These are phyloP conservation scores for Panzeria rudis DNA, from an alignment of 2,888 invertebrate species.

Conservation along the genomic window DNA sequence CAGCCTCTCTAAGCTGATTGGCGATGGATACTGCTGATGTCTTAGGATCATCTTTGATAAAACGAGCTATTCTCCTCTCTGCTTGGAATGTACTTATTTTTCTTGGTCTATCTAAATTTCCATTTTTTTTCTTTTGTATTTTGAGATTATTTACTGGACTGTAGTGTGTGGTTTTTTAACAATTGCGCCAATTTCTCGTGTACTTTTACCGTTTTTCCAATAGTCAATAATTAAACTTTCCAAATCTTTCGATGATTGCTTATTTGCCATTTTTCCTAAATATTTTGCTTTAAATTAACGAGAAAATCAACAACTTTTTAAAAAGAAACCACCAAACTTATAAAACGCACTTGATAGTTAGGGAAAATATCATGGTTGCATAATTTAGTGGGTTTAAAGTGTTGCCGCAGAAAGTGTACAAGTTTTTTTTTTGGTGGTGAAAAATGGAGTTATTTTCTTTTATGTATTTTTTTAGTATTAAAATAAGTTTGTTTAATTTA, in stretches of 20 bases:
- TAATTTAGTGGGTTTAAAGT: no score
- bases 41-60: background rate
- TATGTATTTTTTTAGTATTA: no score
- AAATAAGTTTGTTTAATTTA: no score
- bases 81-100: background rate
- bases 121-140: no score
- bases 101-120: background rate
- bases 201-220: no score
- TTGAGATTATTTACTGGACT: background rate
- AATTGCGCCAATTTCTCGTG: background rate
- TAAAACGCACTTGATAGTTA: background rate
- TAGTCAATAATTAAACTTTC: background rate
- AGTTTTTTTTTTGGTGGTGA: no score
- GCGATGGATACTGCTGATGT: background rate
- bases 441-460: no score
- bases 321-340: background rate
- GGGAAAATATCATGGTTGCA: no score
- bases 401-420: no score
- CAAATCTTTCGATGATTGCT: background rate
- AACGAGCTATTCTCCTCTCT: background rate
- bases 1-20: background rate
- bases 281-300: constrained; percentile 3
- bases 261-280: no score
- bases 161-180: background rate
- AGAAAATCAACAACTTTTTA: background rate